Evolutionary conservation across 2,888 invertebrate genomes (phyloP).

Genomic region (Dendrolimus pini): DNA sequence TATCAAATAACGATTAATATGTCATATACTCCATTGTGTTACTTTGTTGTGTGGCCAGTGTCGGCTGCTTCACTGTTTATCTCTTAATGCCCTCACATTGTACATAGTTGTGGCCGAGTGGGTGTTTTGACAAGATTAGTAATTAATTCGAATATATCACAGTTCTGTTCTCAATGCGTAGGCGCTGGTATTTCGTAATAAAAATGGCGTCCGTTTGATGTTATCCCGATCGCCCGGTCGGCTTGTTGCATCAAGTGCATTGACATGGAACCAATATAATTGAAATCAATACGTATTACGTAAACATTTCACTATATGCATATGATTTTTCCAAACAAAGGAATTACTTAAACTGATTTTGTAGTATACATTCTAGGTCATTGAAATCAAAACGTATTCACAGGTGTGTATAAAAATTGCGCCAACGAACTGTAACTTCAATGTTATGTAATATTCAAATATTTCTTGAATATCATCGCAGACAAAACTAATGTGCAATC

Average conservation of each 20-base stretch:
- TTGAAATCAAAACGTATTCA: constrained; percentile 5
- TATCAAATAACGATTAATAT: no score
- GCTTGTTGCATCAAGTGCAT: constrained; percentile 45
- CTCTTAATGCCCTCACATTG: constrained; percentile 10
- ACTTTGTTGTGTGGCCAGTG: neutral
- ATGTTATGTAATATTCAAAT: neutral
- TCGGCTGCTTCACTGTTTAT: constrained; percentile 7
- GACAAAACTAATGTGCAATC: neutral
- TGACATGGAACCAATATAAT: constrained; percentile 24
- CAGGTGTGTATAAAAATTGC: constrained; percentile 4
- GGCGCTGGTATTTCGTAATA: constrained; percentile 58
- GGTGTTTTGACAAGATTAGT: constrained; percentile 40
- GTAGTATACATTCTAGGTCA: neutral
- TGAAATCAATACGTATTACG: neutral
- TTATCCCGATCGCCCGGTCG: constrained; percentile 26
- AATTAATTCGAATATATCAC: constrained; percentile 57
- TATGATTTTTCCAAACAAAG: neutral
- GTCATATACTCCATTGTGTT: no score
- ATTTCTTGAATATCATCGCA: neutral
- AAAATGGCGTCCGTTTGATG: constrained; percentile 54
- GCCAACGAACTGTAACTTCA: neutral
- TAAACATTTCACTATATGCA: neutral
- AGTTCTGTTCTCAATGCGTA: constrained; percentile 24
- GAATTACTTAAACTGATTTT: neutral
- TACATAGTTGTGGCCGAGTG: constrained; percentile 30